Evolutionary conservation across 2,888 invertebrate species (phyloP).

Genomic region (Camptogramma bilineatum): DNA sequence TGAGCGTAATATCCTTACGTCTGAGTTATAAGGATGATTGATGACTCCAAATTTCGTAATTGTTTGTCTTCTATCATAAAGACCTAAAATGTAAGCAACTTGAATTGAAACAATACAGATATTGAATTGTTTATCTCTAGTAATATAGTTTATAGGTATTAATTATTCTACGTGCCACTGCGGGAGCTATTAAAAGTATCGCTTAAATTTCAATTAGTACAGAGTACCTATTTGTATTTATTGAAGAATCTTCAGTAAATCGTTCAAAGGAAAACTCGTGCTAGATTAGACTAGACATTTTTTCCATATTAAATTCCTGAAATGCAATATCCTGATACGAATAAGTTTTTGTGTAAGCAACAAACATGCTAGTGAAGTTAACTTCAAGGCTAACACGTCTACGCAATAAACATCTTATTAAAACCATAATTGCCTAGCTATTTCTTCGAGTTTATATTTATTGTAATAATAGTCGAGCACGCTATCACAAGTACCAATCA

Average conservation of each 20-base stretch:
- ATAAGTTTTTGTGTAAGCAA: neutral
- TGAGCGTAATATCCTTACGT: conserved; percentile 2
- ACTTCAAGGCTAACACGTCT: conserved; percentile 21
- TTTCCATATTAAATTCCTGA: neutral
- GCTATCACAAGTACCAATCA: neutral
- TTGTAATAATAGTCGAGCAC: conserved; percentile 5
- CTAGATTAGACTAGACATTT: neutral
- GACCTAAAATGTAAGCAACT: no score
- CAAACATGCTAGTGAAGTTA: neutral
- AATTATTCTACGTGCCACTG: no score
- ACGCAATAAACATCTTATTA: conserved; percentile 26
- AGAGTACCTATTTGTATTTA: no score
- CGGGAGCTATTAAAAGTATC: no score
- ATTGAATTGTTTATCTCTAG: no score
- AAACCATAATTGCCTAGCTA: conserved; percentile 23
- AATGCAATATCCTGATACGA: neutral
- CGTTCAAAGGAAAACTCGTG: neutral
- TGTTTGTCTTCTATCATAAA: neutral
- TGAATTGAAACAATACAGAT: no score
- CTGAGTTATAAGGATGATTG: conserved; percentile 7
- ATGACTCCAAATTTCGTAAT: neutral
- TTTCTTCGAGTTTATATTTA: conserved; percentile 1
- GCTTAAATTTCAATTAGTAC: no score
- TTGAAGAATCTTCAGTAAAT: neutral
- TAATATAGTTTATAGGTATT: no score